Conservation (phyloP, 2,113 vertebrate species). For the Psilopsiagon aurifrons region DNA sequence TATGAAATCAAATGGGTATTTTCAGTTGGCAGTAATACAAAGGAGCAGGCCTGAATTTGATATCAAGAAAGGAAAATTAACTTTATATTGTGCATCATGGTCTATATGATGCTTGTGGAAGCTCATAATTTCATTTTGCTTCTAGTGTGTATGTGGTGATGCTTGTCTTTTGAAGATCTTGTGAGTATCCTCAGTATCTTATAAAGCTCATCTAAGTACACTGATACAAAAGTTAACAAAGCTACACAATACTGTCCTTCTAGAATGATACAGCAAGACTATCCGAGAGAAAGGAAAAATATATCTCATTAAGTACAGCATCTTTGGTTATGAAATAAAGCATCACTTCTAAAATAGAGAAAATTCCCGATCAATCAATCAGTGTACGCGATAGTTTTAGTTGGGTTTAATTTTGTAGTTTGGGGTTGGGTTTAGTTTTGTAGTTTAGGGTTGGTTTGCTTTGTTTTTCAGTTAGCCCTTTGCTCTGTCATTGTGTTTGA, state of each 20-base stretch:
- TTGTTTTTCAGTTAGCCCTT: not conserved
- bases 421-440: not conserved
- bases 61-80: not conserved
- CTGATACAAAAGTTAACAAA: not conserved
- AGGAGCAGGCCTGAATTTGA: not conserved
- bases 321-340: not conserved
- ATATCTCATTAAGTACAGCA: not conserved
- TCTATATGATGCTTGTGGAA: not conserved
- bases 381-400: accelerated
- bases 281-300: not conserved
- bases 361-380: not conserved
- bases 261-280: not conserved
- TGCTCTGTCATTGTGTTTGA: not conserved
- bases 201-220: not conserved
- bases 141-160: not conserved
- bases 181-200: not conserved
- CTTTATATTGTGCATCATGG: not conserved
- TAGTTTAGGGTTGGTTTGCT: not conserved
- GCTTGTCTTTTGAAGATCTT: not conserved
- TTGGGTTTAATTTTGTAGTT: no score
- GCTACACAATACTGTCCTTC: not conserved
- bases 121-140: not conserved
- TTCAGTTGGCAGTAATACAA: not conserved
- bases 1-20: not conserved
- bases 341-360: not conserved